Percentiles rank a stretch among this genome's conserved stretches.
phyloP scores from a whole-genome alignment of 2,888 invertebrate species.

The Orchestes rusci region DNA sequence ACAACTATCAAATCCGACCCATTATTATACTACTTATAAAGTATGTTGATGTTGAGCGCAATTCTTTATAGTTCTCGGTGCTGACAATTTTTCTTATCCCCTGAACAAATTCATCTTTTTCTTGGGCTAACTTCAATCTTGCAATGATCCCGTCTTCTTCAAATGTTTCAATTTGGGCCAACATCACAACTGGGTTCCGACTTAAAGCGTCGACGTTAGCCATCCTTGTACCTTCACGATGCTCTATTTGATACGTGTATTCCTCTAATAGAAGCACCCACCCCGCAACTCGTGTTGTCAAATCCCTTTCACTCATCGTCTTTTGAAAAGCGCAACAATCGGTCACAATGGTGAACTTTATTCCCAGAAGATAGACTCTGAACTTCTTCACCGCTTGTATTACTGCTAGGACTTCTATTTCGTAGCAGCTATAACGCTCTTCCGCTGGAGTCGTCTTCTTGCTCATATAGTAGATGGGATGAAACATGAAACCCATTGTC shows the following conservation, averaged over 20 bases:
- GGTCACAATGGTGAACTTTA: conserved; percentile 29
- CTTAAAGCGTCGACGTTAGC: conserved; percentile 31
- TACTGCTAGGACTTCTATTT: conserved; percentile 37
- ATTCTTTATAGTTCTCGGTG: too few relatives aligned
- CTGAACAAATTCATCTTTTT: conserved; percentile 25
- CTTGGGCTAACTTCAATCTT: conserved; percentile 17
- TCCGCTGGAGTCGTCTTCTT: conserved; percentile 33
- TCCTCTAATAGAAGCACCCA: conserved; percentile 33
- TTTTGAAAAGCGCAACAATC: conserved; percentile 31
- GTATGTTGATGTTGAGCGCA: conserved; percentile 22
- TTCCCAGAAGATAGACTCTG: conserved; percentile 25
- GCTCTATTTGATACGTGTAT: conserved; percentile 31
- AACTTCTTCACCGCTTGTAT: conserved; percentile 33
- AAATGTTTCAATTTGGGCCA: background rate
- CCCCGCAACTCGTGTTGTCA: conserved; percentile 32
- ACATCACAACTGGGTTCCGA: conserved; percentile 13
- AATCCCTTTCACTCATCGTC: conserved; percentile 33
- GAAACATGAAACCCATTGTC: conserved; percentile 29
- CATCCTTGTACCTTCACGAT: conserved; percentile 25
- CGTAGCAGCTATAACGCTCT: conserved; percentile 34
- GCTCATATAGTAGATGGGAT: too few relatives aligned
- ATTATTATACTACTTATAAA: conserved; percentile 27
- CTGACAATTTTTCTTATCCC: conserved; percentile 5
- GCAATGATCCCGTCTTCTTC: conserved; percentile 12
- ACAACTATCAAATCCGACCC: conserved; percentile 28